Evolutionary conservation across 2,797 vertebrate genomes (phyloP).

Genomic region (Hydrophis major): DNA sequence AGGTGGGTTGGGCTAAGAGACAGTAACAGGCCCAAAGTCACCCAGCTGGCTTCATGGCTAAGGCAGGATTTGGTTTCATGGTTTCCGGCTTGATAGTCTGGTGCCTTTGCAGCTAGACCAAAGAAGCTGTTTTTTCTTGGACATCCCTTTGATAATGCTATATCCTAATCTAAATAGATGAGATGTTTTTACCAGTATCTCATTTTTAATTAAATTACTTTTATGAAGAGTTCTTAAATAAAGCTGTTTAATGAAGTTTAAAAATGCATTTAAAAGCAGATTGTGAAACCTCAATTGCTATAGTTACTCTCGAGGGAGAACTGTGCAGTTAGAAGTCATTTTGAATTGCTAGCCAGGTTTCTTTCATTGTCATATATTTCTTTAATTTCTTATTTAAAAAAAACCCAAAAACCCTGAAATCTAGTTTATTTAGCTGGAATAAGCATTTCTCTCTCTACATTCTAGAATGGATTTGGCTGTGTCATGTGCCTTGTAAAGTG

Average conservation of each 20-base stretch:
- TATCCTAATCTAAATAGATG: constrained; percentile 5
- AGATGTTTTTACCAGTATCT: constrained; percentile 38
- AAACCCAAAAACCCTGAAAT: not conserved
- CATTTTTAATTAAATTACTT: constrained; percentile 69
- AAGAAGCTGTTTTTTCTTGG: constrained; percentile 31
- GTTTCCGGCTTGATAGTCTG: not conserved
- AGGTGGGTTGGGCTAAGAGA: not conserved
- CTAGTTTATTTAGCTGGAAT: constrained; percentile 28
- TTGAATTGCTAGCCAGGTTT: constrained; percentile 50
- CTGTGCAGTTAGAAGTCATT: constrained; percentile 58
- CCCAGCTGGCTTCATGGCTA: not conserved
- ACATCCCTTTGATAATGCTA: constrained; percentile 17
- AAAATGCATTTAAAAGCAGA: constrained; percentile 70
- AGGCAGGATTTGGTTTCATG: not conserved
- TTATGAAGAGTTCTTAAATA: constrained; percentile 68
- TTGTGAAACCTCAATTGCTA: constrained; percentile 66
- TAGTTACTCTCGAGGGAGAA: constrained; percentile 69
- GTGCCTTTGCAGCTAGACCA: not conserved
- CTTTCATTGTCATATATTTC: constrained; percentile 60
- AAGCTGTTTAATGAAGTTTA: constrained; percentile 75
- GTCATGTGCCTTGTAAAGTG: constrained; percentile 65
- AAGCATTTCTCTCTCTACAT: constrained; percentile 27
- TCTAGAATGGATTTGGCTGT: constrained; percentile 39
- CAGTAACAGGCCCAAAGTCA: not conserved
- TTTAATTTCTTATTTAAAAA: constrained; percentile 52